Conservation (phyloP, 92 coral and sea anemone species). For the Zoanthus gigantus region DNA sequence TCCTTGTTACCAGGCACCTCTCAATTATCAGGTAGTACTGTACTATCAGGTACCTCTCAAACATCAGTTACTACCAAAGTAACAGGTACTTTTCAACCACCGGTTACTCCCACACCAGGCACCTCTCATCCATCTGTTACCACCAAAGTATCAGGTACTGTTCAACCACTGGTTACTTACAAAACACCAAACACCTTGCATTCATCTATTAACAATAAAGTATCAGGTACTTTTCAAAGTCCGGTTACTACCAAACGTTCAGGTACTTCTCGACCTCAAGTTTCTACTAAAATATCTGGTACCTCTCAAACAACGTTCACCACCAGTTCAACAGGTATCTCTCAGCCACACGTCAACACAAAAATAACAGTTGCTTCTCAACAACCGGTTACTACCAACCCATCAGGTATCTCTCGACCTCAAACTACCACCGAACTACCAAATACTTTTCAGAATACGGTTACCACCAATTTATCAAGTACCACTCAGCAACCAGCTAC, state of each 20-base stretch:
- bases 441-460: neutral
- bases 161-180: neutral
- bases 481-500: neutral
- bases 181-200: neutral
- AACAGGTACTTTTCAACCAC: neutral
- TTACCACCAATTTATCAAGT: neutral
- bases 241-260: constrained; percentile 4
- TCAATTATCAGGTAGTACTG: constrained; percentile 18
- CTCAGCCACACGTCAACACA: constrained; percentile 13
- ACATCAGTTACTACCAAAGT: neutral
- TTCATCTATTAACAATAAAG: neutral
- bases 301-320: neutral
- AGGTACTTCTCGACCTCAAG: neutral
- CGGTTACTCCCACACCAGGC: neutral
- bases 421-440: neutral
- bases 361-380: neutral
- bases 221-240: constrained; percentile 14
- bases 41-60: constrained; percentile 21
- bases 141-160: neutral
- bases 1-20: neutral
- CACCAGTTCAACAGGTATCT: neutral
- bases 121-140: neutral
- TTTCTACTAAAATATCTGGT: neutral
- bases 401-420: neutral
- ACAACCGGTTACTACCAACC: neutral